Evolutionary conservation across 2,797 vertebrate species (phyloP), one percentile per base, ranked within the genome.

Genomic region (Protonibea diacanthus): DNA sequence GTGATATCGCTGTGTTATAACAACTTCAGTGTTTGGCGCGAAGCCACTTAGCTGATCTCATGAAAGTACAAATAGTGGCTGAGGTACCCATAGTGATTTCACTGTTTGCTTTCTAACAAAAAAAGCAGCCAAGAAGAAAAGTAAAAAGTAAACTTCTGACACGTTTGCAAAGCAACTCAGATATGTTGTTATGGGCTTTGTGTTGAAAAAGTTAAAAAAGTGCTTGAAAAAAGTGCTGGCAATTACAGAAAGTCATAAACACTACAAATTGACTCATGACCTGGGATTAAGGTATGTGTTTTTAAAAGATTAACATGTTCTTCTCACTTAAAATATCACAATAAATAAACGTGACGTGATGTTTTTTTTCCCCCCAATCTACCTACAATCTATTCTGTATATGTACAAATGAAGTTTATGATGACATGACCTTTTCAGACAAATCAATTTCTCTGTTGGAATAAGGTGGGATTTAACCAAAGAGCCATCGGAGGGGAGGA

Each of bases 1-100:
- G 53, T 77, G 72, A 74, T 82, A 71, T 74, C 42, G 23, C 66
- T 18, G 7, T 11, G n/a, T 63, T 71, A 23, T 38, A 64, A 71
- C n/a, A 61, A 38, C 81, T 71, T 86, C 63, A 78, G 64, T 79
- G 67, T 73, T 65, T 85, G 82, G 86, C 86, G 60, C 27, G 33
- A 25, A 55, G 70, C 53, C 63, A 71, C 67, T 64, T 15, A 51
- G 75, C 29, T 82, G 75, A 85, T 78, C 82, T 84, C 72, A 86
- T 72, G 49, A 73, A 80, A 84, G 83, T 52, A 69, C 71, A 80
- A 80, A 72, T 71, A 74, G n/a, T 76, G 68, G 51, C 71, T 20
- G 42, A 71, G 49, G 66, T 27, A 12, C 14, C 61, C 62, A 23
- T 27, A n/a, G 51, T 73, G 85, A 83, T 84, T 87, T 80, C 59